Evolutionary conservation across 2,797 vertebrate species (phyloP), one percentile per base, ranked within the genome.

Genomic region (Xyrichtys novacula): DNA sequence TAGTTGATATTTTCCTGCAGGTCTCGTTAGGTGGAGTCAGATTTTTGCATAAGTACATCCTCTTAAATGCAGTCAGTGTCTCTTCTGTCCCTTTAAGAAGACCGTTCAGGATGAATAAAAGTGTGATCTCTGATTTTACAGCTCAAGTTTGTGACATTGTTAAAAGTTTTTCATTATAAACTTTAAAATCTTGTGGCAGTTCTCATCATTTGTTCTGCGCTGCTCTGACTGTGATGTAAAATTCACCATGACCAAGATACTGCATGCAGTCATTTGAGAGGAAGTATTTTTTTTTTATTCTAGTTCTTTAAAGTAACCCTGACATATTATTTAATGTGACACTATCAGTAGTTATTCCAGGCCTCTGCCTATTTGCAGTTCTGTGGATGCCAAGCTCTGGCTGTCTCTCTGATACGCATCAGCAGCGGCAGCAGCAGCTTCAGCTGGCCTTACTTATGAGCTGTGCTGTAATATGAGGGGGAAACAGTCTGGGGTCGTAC

Each of bases 291-390:
- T 65, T 81, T 63, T 29, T 19, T n/a, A n/a, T 36, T 56, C 52
- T 28, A 52, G 57, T 62, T 50, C 64, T 84, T 85, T 74, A 59
- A 79, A 76, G 66, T 64, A 57, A 74, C 74, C 69, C 49, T 71
- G 76, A 83, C 64, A 70, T 76, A 67, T 84, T 83, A 89, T 86
- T 88, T 77, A 80, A 88, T 86, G 58, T 89, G 86, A 89, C 85
- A 79, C 54, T 80, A 81, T 88, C 86, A 76, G 83, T 68, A 65
- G 76, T 70, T 74, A 88, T 78, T 84, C 78, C 89, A 88, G 83
- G 74, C 85, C 89, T 81, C 69, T 75, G 76, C 48, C 77, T 84
- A 74, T 89, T 87, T 79, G 56, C 44, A 72, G 82, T 39, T 15
- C 84, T 64, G 85, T 82, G 77, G 63, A 88, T 83, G 73, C 73